These are phyloP conservation scores for Popillia japonica DNA, from an alignment of 1,140 invertebrate genomes.

Conservation along the genomic window DNA sequence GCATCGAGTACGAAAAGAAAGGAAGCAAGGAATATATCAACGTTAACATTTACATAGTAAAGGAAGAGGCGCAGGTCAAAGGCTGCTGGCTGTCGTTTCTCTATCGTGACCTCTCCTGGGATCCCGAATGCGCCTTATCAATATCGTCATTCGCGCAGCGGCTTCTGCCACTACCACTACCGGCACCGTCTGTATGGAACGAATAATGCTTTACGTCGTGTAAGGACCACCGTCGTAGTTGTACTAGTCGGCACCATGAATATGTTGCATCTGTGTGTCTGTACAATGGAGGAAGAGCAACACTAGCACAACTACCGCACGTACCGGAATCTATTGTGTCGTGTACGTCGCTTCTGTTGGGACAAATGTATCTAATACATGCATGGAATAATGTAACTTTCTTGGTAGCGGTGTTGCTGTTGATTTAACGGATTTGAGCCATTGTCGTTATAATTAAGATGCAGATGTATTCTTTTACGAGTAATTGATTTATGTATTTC, in stretches of 20 bases:
- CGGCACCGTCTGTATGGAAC: not conserved
- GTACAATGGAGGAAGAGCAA: not conserved
- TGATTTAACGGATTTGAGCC: too few species aligned
- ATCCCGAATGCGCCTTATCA: conserved; percentile 24
- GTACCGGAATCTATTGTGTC: not conserved
- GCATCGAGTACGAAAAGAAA: conserved; percentile 22
- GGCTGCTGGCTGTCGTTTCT: conserved; percentile 30
- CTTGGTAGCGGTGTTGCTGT: too few species aligned
- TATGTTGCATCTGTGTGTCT: not conserved
- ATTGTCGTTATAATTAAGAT: too few species aligned
- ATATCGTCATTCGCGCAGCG: conserved; percentile 20
- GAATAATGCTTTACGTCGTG: not conserved
- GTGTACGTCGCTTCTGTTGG: not conserved
- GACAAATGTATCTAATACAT: not conserved
- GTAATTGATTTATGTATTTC: too few species aligned
- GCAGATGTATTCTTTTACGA: too few species aligned
- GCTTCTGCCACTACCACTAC: not conserved
- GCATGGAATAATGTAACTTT: not conserved
- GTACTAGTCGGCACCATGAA: not conserved
- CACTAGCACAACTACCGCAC: not conserved
- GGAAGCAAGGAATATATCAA: conserved; percentile 43
- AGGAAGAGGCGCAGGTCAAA: conserved; percentile 30
- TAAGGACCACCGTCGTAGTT: conserved; percentile 16
- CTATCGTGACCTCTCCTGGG: conserved; percentile 27
- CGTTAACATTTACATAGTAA: conserved; percentile 42